Conservation (phyloP, 2,113 vertebrate genomes). For the Agelaius phoeniceus region DNA sequence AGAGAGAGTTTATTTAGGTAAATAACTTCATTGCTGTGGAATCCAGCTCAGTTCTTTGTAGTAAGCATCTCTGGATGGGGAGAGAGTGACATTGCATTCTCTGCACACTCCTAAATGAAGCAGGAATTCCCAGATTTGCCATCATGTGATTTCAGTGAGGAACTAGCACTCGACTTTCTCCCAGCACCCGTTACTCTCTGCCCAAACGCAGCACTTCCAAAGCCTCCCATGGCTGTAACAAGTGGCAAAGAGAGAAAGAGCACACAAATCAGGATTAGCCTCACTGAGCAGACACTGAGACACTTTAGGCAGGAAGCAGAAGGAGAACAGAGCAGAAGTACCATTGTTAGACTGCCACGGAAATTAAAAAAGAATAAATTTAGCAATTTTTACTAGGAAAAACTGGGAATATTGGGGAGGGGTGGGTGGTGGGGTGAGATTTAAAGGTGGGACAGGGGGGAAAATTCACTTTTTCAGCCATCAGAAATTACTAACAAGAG, state of each 20-base stretch:
- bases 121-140: constrained; percentile 65
- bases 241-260: background rate
- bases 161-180: constrained; percentile 28
- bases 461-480: background rate
- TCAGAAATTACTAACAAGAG: background rate
- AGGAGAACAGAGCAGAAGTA: background rate
- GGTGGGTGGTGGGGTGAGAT: background rate
- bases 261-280: background rate
- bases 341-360: background rate
- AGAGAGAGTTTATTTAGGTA: background rate
- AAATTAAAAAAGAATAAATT: background rate
- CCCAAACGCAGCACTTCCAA: background rate
- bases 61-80: constrained; percentile 33
- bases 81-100: constrained; percentile 46
- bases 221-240: background rate
- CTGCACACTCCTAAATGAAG: constrained; percentile 55
- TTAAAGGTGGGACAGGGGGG: rapidly evolving
- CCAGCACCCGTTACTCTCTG: constrained; percentile 1
- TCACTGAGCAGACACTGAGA: background rate
- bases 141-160: constrained; percentile 69
- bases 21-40: background rate
- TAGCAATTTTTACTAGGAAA: background rate
- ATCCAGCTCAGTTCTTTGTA: constrained; percentile 33
- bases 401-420: background rate
- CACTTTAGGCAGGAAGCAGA: background rate